A percentile compares a stretch with the other conserved stretches of the same genome.
phyloP scores from a whole-genome alignment of 2,113 vertebrate species.

The Delphinus delphis region DNA sequence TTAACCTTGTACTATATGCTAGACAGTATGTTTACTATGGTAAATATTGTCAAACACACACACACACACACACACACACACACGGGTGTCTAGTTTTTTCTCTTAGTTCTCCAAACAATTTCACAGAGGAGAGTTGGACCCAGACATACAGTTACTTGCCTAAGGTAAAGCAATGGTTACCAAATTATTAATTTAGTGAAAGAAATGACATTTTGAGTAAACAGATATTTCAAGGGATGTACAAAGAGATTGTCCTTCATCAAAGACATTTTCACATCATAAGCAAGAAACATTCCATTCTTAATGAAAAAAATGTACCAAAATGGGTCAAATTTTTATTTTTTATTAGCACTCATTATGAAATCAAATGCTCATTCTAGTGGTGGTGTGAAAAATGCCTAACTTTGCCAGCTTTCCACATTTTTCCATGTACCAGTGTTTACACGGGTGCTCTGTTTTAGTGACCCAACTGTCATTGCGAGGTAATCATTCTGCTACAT shows the following conservation, averaged over 20 bases:
- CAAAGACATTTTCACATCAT: neutral
- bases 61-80: neutral
- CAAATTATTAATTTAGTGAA: neutral
- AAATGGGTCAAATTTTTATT: neutral
- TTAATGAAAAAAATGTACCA: neutral
- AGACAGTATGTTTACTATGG: neutral
- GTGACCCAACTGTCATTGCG: neutral
- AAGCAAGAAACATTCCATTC: neutral
- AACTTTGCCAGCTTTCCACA: neutral
- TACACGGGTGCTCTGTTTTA: neutral
- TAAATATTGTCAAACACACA: neutral
- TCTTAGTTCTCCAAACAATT: neutral
- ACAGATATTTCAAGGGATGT: neutral
- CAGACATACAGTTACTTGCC: neutral
- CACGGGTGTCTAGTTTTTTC: neutral
- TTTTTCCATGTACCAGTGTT: neutral
- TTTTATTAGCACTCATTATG: neutral
- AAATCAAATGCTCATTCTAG: neutral
- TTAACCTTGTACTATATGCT: neutral
- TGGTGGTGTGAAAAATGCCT: neutral
- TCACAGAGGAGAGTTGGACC: neutral
- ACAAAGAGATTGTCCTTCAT: neutral
- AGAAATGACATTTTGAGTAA: neutral
- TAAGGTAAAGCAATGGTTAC: neutral
- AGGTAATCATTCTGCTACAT: neutral